These are phyloP conservation scores for Allolobophora icterica DNA, from an alignment of 2,888 invertebrate genomes.

Conservation along the genomic window DNA sequence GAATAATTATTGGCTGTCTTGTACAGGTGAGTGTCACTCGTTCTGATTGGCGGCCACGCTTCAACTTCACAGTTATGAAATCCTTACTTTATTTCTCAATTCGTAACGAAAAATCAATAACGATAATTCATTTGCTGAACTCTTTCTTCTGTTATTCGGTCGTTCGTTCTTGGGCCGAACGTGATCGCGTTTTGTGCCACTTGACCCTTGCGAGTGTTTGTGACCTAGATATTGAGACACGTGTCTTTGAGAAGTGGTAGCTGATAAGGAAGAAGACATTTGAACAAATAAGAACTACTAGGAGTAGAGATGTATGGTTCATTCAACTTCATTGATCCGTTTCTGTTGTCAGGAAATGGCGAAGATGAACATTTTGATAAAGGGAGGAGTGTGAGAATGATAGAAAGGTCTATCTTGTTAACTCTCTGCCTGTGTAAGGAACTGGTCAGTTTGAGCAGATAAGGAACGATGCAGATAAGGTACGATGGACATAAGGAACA, in stretches of 20 bases:
- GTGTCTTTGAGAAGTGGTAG: background rate
- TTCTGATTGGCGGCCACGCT: slow-evolving; percentile 7
- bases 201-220: background rate
- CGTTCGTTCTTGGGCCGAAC: background rate
- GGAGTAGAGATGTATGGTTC: background rate
- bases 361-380: background rate
- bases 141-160: background rate
- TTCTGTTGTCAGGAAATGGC: background rate
- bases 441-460: background rate
- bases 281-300: no score
- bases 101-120: background rate
- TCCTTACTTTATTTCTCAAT: background rate
- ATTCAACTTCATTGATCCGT: background rate
- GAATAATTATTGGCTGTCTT: background rate
- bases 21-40: background rate
- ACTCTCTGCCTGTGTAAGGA: background rate
- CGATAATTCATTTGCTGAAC: background rate
- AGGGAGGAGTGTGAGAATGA: background rate
- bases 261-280: background rate
- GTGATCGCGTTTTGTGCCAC: background rate
- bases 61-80: background rate
- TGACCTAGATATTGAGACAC: background rate
- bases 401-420: background rate
- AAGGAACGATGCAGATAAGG: no score
- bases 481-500: no score